These are phyloP conservation scores for Bugulina stolonifera DNA, from an alignment of 2,888 invertebrate species.

Conservation along the genomic window DNA sequence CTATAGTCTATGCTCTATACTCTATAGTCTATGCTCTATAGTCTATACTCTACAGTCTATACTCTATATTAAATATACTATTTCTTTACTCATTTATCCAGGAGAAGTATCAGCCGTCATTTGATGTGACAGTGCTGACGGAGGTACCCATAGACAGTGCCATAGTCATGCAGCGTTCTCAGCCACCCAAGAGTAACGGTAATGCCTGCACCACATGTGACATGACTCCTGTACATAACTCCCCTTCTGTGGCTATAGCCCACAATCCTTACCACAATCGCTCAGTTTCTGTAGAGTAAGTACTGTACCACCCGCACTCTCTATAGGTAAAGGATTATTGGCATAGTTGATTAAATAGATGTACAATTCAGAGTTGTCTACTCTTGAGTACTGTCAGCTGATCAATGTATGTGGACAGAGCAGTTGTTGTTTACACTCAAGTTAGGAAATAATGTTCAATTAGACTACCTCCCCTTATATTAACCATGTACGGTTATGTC, in stretches of 20 bases:
- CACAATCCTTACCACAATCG: not conserved
- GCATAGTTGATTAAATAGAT: too few relatives aligned
- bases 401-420: too few relatives aligned
- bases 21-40: not conserved
- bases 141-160: slow-evolving; percentile 63
- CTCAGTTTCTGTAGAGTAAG: not conserved
- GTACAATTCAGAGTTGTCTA: too few relatives aligned
- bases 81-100: slow-evolving; percentile 32
- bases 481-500: too few relatives aligned
- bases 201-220: not conserved
- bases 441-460: too few relatives aligned
- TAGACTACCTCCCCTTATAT: too few relatives aligned
- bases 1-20: not conserved
- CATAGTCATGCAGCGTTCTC: slow-evolving; percentile 7
- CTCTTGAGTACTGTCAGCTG: too few relatives aligned
- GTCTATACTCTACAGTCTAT: not conserved
- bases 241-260: not conserved
- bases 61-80: not conserved
- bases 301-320: too few relatives aligned
- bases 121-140: slow-evolving; percentile 85
- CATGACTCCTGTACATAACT: not conserved
- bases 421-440: too few relatives aligned
- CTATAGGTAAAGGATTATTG: too few relatives aligned
- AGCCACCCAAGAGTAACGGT: not conserved
- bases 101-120: slow-evolving; percentile 90